Base-by-base conservation (phyloP, 2,797 vertebrate genomes). In the Stomatorhinus walkeri region DNA sequence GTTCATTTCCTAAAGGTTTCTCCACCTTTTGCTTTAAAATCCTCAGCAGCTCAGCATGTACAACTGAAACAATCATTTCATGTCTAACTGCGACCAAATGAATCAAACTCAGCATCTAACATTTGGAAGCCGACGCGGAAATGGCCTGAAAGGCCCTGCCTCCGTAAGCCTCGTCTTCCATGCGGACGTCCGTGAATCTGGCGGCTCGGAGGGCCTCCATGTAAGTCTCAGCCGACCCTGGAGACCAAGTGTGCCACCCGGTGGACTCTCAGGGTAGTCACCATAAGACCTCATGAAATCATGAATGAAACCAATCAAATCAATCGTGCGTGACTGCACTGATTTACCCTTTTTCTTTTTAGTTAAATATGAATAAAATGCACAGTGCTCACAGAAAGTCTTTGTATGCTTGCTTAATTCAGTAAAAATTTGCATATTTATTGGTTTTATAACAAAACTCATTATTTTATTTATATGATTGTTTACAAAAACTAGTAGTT, bases 91-190 rank as follows among this genome's bases (percentile, higher is more conserved):
- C 10, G 6, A 46, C 6, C 4, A 83, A 19, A 81, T 6, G 10
- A 72, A 16, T 72, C 64, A 36, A 10, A 72, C 9, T 85, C 14
- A 0, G 43, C 81, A 32, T 48, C 22, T 85, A 43, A 93, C 54
- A 94, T 89, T 95, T 95, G 2, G 4, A 89, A 49, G 93, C 94
- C 88, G 92, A 95, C 28, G 94, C 95, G 89, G 92, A 95, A 88
- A 96, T 94, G 9, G 92, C 94, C 89, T 96, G 93, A 93, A 94
- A 93, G 2, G 86, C 90, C 32, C 91, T 16, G 4, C 43, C 1
- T 72, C 88, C 88, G n/a, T 93, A 85, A 40, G 48, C 81, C 81
- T 28, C 92, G 81, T 94, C 91, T 87, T 95, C 93, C 93, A 96
- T 93, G 56, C 72, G 92, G 85, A 96, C 86, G 7, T 94, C 90